These are phyloP conservation scores for Unio pictorum DNA, from an alignment of 2,888 invertebrate genomes.

Conservation along the genomic window DNA sequence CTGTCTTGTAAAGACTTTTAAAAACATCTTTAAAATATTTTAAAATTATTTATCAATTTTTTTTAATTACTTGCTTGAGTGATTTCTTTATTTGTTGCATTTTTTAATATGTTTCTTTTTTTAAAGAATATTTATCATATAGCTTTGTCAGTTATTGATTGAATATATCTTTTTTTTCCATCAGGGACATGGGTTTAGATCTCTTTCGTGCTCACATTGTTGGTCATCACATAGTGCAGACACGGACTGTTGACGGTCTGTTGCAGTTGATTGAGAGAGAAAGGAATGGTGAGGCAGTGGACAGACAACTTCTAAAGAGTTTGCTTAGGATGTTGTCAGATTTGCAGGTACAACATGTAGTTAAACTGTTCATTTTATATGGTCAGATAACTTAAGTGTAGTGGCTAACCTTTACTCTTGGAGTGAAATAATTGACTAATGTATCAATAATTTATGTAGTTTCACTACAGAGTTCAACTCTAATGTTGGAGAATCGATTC, in stretches of 20 bases:
- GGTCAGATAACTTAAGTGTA: too few relatives aligned
- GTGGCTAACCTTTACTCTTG: too few relatives aligned
- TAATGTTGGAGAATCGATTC: background rate
- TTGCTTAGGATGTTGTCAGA: slow-evolving; percentile 96
- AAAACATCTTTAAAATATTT: too few relatives aligned
- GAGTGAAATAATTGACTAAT: too few relatives aligned
- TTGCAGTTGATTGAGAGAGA: slow-evolving; percentile 94
- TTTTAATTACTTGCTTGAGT: too few relatives aligned
- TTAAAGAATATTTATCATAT: background rate
- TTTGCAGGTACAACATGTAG: slow-evolving; percentile 77
- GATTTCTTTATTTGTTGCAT: background rate
- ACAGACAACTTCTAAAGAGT: slow-evolving; percentile 93
- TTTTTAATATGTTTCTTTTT: background rate
- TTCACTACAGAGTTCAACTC: background rate
- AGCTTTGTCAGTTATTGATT: background rate
- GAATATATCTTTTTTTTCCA: background rate
- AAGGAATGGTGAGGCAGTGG: slow-evolving; percentile 86
- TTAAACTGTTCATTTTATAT: background rate
- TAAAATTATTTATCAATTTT: too few relatives aligned
- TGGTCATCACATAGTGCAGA: slow-evolving; percentile 90
- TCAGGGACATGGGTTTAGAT: slow-evolving; percentile 96
- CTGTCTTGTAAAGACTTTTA: too few relatives aligned
- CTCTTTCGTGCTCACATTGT: slow-evolving; percentile 91
- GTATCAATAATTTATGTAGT: too few relatives aligned
- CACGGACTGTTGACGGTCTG: slow-evolving; percentile 93